Conservation (phyloP, 2,888 invertebrate species). For the Gisinianus flammeolus region DNA sequence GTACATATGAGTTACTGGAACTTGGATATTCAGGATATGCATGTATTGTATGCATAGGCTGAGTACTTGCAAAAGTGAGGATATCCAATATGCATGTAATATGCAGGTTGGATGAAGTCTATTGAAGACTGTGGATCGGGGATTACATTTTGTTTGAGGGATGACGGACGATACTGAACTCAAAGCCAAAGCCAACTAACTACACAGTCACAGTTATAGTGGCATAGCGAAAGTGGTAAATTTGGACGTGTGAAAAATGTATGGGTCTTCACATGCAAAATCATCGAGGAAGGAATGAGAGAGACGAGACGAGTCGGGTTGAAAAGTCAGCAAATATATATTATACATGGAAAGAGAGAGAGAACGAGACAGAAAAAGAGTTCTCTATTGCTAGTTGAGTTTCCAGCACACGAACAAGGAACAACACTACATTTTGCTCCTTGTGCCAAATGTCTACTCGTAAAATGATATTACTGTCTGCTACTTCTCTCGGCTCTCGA, state of each 20-base stretch:
- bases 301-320: neutral
- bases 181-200: neutral
- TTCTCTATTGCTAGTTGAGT: too few species aligned
- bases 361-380: too few species aligned
- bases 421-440: neutral
- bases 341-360: too few species aligned
- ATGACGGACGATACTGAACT: neutral
- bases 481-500: too few species aligned
- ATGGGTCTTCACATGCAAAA: conserved; percentile 10
- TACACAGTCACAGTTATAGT: neutral
- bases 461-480: neutral
- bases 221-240: conserved; percentile 11
- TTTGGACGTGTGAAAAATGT: conserved; percentile 19
- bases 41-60: too few species aligned
- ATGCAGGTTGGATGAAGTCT: too few species aligned
- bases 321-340: too few species aligned
- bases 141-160: neutral
- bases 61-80: too few species aligned
- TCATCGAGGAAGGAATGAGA: conserved; percentile 1
- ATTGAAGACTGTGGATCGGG: too few species aligned
- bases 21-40: too few species aligned
- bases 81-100: too few species aligned
- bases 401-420: neutral
- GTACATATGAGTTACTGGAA: too few species aligned
- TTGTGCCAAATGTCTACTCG: conserved; percentile 18